Base-by-base conservation (phyloP, 2,797 vertebrate genomes). In the Cossypha dichroa region DNA sequence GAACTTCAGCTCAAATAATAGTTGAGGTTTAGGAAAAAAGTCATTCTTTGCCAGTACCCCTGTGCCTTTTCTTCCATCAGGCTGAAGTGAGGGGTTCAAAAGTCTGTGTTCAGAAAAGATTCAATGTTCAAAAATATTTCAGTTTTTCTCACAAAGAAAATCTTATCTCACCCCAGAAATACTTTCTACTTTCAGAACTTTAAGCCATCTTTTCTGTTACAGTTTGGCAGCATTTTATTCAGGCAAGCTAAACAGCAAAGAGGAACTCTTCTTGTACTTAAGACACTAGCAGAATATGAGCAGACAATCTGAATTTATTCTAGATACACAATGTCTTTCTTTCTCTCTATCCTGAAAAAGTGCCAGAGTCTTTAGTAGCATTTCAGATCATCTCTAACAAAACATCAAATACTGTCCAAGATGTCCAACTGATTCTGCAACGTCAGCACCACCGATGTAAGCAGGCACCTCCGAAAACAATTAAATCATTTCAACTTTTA, bases 391-490 rank as follows among this genome's bases (percentile, higher is more conserved):
- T 17, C 48, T 70, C 52, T 54, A 80, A 55, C 8, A 45, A 54
- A 81, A 58, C 12, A 74, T 6, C 31, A 63, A 77, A 76, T 29
- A 51, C 26, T 59, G 58, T 8, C 31, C 25, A 69, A 76, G 58
- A 56, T 2, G 6, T 41, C 34, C 55, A 78, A 12, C 10, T 45
- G 14, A 70, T 29, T 63, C 62, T 46, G 40, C 38, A 81, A 55
- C 0, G 3, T 60, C 33, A 77, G n/a, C 25, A 55, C 11, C 2
- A 1, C 0, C 2, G 0, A 54, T 43, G 23, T 26, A 41, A 80
- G 36, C 20, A 7, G 22, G 9, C 9, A 49, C 7, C 29, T 81
- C 18, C 18, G n/a, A 38, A 77, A 55, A 52, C 1, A 0, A 59
- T 34, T 11, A 34, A 45, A 45, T 20, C 2, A 77, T 60, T 83